Evolutionary conservation across 2,888 invertebrate genomes (phyloP).

Genomic region (Peribatodes rhomboidaria): DNA sequence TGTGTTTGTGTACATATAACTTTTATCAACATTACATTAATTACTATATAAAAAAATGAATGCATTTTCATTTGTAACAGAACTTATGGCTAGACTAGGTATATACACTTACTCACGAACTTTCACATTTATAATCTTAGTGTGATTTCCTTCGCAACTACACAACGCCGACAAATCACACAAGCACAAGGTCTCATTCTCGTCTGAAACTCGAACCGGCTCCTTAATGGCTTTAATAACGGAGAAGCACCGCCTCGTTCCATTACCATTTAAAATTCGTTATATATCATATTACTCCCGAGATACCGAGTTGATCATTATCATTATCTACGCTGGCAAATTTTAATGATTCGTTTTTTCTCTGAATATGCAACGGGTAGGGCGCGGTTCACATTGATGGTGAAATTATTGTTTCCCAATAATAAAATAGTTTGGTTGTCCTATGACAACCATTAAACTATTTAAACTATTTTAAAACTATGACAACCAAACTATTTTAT

Average conservation of each 20-base stretch:
- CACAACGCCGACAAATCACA: conserved; percentile 14
- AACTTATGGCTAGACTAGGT: no score
- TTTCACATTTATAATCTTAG: no score
- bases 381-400: conserved; percentile 14
- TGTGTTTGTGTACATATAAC: no score
- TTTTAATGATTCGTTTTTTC: conserved; percentile 51
- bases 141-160: neutral
- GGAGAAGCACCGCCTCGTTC: conserved; percentile 28
- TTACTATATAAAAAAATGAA: no score
- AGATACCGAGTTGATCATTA: conserved; percentile 46
- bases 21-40: no score
- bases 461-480: no score
- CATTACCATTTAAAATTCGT: conserved; percentile 44
- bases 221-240: conserved; percentile 39
- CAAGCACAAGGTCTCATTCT: conserved; percentile 17
- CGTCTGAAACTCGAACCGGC: conserved; percentile 26
- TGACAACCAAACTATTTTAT: no score
- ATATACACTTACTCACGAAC: no score
- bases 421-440: neutral
- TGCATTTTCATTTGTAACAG: no score
- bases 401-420: neutral
- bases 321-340: conserved; percentile 49
- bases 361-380: conserved; percentile 45
- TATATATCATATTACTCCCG: conserved; percentile 42
- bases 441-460: no score